phyloP scores from a whole-genome alignment of 2,888 invertebrate species.

The Incurvaria masculella region DNA sequence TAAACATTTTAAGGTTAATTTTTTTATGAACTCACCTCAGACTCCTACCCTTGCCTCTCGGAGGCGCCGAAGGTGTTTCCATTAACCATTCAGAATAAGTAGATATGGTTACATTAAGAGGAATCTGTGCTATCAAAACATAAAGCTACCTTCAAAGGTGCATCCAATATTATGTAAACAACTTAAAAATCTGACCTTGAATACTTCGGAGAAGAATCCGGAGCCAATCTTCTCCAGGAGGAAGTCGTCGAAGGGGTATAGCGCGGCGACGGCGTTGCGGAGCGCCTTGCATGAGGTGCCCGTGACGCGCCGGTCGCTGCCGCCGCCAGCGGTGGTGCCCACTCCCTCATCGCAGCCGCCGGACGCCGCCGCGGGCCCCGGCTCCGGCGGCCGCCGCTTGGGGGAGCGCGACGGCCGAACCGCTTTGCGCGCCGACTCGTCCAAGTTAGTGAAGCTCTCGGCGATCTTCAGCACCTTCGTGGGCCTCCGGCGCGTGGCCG shows the following conservation, averaged over 20 bases:
- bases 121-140: too few relatives aligned
- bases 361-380: conserved; percentile 58
- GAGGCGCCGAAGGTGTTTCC: too few relatives aligned
- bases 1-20: too few relatives aligned
- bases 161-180: conserved; percentile 14
- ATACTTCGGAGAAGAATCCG: conserved; percentile 97
- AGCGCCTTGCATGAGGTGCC: conserved; percentile 86
- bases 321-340: conserved; percentile 5
- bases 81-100: too few relatives aligned
- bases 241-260: conserved; percentile 93
- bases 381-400: conserved; percentile 8
- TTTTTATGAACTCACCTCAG: too few relatives aligned
- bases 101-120: too few relatives aligned
- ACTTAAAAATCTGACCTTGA: conserved; percentile 96
- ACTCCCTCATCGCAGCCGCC: conserved; percentile 4
- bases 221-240: conserved; percentile 88
- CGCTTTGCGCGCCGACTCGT: conserved; percentile 33
- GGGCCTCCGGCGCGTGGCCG: conserved; percentile 41
- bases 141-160: too few relatives aligned
- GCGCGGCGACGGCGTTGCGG: conserved; percentile 85
- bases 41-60: too few relatives aligned
- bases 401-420: conserved; percentile 3
- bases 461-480: conserved; percentile 53
- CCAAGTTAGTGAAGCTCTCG: conserved; percentile 52
- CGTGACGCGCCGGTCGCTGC: conserved; percentile 57